Evolutionary conservation across 2,888 invertebrate genomes (phyloP), one percentile per base, ranked within the genome.

Genomic region (Incurvaria masculella): DNA sequence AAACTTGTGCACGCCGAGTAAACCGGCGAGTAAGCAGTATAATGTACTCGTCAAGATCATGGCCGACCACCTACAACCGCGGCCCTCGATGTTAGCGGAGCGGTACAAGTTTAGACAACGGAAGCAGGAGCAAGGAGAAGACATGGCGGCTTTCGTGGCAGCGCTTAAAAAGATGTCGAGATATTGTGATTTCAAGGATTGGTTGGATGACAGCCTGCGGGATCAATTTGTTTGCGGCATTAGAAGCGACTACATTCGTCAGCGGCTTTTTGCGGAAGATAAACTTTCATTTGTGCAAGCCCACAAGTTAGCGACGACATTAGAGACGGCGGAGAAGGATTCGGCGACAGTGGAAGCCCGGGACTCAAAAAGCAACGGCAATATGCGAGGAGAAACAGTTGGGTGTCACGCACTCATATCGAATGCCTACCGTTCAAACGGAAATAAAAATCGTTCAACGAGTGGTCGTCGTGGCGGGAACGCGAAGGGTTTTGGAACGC

Each of bases 31-130:
- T 8, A 51, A 50, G 41, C 45, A 27, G 1, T 53, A 43, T 26
- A n/a, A 10, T 2, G 43, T 54, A 0, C 18, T 54, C 1, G 49
- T 51, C 1, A 41, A 38, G 6, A 17, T 53, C 1, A 48, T 56
- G 49, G 17, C 23, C 16, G 26, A 40, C 6, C 55, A 56, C 45
- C 11, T 57, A 21, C 46, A 53, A 14, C 54, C 57, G 0, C 38
- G 18, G 11, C 52, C 55, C 1, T 48, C 50, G 41, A 20, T 49
- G 6, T 33, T 55, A 11, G 53, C 55, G 5, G 57, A 56, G 26
- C 20, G 54, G 0, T 57, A 44, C 42, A 54, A 51, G 38, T 56
- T 57, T 45, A 46, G 54, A 5, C 51, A 52, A 20, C 40, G 53
- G 10, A 47, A 21, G 10, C 56, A 54, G 40, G 18, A 20, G 14